A percentile compares a stretch with the other conserved stretches of the same genome.
phyloP scores from a whole-genome alignment of 2,888 invertebrate species.

The Leptinotarsa peninsularis region DNA sequence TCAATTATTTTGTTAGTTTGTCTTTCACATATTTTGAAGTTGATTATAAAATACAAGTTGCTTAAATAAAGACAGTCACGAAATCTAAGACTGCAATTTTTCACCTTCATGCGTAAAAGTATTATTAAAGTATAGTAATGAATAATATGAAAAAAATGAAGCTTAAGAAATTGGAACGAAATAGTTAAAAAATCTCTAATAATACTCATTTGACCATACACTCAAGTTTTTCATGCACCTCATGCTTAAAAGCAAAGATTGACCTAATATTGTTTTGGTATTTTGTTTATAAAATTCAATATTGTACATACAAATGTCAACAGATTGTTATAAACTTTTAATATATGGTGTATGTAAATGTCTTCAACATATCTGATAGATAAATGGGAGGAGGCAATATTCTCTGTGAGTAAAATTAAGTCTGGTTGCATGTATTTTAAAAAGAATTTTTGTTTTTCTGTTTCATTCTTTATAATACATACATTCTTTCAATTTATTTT shows the following conservation, averaged over 20 bases:
- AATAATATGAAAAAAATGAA: constrained; percentile 22
- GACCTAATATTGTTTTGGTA: constrained; percentile 55
- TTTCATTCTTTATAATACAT: no score
- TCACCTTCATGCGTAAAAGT: constrained; percentile 52
- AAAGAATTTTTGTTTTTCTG: no score
- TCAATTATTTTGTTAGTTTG: no score
- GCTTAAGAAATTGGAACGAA: constrained; percentile 24
- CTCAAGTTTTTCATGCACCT: constrained; percentile 50
- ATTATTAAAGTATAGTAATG: constrained; percentile 38
- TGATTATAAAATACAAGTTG: not conserved
- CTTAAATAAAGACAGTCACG: not conserved
- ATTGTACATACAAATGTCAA: no score
- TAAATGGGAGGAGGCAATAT: no score
- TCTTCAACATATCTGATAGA: no score
- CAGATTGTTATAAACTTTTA: no score
- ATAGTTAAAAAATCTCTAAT: constrained; percentile 14
- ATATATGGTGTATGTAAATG: no score
- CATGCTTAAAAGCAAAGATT: constrained; percentile 51
- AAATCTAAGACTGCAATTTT: constrained; percentile 38
- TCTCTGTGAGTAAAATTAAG: no score
- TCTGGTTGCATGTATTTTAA: no score
- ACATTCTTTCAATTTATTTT: no score
- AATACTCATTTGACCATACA: constrained; percentile 53
- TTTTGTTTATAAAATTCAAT: constrained; percentile 40
- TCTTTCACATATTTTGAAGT: not conserved